These are phyloP conservation scores for Scopus umbretta DNA, from an alignment of 2,113 vertebrate species.

Conservation along the genomic window DNA sequence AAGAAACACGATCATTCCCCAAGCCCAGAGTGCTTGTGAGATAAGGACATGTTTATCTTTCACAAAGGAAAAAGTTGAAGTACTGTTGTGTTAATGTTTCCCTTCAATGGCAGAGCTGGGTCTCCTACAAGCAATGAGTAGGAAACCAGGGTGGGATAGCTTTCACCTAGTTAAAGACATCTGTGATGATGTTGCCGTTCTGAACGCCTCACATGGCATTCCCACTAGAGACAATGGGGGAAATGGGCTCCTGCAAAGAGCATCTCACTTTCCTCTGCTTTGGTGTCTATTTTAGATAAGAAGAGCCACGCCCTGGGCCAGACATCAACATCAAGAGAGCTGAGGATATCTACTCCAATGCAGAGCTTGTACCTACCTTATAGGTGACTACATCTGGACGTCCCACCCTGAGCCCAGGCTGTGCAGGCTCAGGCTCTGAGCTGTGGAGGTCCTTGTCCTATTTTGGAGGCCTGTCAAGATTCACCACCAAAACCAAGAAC, in stretches of 20 bases:
- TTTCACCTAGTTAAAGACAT: not conserved
- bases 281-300: not conserved
- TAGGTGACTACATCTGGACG: not conserved
- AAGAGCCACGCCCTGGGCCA: not conserved
- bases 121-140: not conserved
- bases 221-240: not conserved
- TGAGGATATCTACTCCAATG: not conserved
- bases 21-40: not conserved
- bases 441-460: not conserved
- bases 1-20: not conserved
- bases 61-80: not conserved
- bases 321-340: not conserved
- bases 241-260: rapidly evolving
- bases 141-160: not conserved
- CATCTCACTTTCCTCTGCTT: not conserved
- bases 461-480: not conserved
- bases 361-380: not conserved
- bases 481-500: not conserved
- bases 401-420: not conserved
- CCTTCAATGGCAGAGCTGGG: not conserved
- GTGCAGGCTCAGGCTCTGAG: not conserved
- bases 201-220: not conserved
- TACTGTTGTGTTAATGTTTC: not conserved
- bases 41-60: not conserved
- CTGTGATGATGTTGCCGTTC: not conserved